Evolutionary conservation across 2,113 vertebrate species (phyloP), one percentile per base, ranked within the genome.

Genomic region (Balaeniceps rex): DNA sequence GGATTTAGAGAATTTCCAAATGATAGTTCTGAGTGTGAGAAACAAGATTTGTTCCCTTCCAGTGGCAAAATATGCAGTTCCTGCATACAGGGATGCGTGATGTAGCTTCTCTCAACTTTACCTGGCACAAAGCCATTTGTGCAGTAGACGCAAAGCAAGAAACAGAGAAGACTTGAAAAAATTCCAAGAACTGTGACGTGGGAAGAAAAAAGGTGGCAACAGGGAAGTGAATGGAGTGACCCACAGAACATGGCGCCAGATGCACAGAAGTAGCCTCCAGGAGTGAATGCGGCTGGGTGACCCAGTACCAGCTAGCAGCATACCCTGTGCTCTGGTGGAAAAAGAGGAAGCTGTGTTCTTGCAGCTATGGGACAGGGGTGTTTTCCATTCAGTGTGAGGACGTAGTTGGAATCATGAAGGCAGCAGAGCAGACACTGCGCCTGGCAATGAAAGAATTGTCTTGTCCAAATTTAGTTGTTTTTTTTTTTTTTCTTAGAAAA

Each of bases 321-420:
- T 13, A 23, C 19, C 26, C 40, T 7, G 29, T 42, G 57, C 44
- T 42, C 19, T 0, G 1, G 38, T 1, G 11, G 46, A n/a, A 51
- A 34, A 51, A 51, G 9, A 64, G 5, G 31, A 46, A 52, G 12
- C 15, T 51, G 16, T 36, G 16, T 46, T 29, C 36, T 51, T 63
- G 36, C 31, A 79, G 61, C 47, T 63, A 8, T 24, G 28, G 61
- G 36, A 51, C 19, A 34, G 8, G 29, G 6, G 2, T 31, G 18
- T 26, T 36, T 29, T 75, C 57, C 44, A 36, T 51, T 52, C 29
- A 19, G 29, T 33, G 33, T 1, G 4, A 78, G 26, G 22, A 12
- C 40, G 44, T 38, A 55, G 24, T 9, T 49, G 33, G 28, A 44
- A 49, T 38, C 1, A 0, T 46, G 42, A 52, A 75, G 38, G 38